A percentile compares a stretch with the other conserved stretches of the same genome.
Conservation (phyloP, 2,888 invertebrate genomes). For the Apamea monoglypha region DNA sequence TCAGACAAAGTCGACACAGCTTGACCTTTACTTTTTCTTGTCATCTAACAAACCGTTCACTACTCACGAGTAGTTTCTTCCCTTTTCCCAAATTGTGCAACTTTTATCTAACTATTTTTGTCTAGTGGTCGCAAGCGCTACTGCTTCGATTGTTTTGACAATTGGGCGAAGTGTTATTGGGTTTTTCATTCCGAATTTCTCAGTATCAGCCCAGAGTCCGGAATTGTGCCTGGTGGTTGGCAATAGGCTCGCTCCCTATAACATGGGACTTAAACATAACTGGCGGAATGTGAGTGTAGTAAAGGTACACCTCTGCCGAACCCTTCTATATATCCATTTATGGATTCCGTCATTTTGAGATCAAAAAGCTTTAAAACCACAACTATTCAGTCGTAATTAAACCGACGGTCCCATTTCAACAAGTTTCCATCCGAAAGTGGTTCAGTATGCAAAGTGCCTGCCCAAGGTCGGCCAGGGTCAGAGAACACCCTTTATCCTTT, state of each 20-base stretch:
- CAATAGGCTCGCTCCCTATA: background rate
- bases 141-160: too few relatives aligned
- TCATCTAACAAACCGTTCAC: background rate
- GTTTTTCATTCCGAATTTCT: background rate
- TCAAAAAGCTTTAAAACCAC: constrained; percentile 2
- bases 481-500: constrained; percentile 75
- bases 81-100: background rate
- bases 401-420: constrained; percentile 10
- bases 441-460: constrained; percentile 43
- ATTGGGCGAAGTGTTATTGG: too few relatives aligned
- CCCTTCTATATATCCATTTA: too few relatives aligned
- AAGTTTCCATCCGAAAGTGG: constrained; percentile 20
- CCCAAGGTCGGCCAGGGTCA: constrained; percentile 36
- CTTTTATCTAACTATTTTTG: background rate
- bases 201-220: background rate
- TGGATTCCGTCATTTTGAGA: background rate
- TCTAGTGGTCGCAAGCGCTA: background rate
- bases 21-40: background rate
- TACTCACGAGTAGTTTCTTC: background rate
- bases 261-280: background rate
- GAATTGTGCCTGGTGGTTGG: background rate
- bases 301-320: background rate
- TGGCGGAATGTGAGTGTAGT: background rate
- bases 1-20: background rate
- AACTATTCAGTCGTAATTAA: constrained; percentile 1